Evolutionary conservation across 2,888 invertebrate genomes (phyloP).

Genomic region (Hydrotaea cyrtoneurina): DNA sequence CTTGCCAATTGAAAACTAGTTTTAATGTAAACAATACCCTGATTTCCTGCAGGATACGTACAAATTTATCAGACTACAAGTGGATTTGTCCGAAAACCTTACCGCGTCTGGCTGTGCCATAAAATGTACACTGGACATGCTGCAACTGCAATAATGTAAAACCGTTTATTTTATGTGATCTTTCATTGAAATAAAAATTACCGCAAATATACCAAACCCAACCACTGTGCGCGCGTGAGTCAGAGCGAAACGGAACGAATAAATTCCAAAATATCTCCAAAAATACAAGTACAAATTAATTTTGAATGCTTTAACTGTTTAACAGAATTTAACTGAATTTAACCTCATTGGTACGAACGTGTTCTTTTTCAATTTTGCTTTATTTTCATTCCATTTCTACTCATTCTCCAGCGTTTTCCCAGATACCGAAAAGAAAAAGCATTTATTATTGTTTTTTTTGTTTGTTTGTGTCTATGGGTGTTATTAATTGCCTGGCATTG

Average conservation of each 20-base stretch:
- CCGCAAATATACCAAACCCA: no score
- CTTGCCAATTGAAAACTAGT: no score
- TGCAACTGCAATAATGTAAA: no score
- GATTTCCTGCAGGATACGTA: no score
- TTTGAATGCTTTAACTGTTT: not conserved
- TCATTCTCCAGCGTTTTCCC: not conserved
- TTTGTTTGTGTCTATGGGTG: not conserved
- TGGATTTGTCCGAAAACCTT: no score
- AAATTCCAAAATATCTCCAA: not conserved
- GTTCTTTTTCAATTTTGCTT: conserved; percentile 52
- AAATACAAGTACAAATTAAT: conserved; percentile 31
- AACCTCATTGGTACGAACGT: conserved; percentile 39
- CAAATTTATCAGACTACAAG: no score
- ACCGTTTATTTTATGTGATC: no score
- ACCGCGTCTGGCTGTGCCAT: no score
- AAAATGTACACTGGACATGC: no score
- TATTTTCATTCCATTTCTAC: not conserved
- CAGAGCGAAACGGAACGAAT: not conserved
- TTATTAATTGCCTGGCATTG: conserved; percentile 51
- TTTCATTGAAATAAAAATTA: no score
- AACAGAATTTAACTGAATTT: not conserved
- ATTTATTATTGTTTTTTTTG: not conserved
- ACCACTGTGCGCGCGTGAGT: not conserved
- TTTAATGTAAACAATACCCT: no score
- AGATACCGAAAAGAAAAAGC: not conserved